Conservation (phyloP, 1,140 invertebrate species). For the Zeugodacus cucurbitae region DNA sequence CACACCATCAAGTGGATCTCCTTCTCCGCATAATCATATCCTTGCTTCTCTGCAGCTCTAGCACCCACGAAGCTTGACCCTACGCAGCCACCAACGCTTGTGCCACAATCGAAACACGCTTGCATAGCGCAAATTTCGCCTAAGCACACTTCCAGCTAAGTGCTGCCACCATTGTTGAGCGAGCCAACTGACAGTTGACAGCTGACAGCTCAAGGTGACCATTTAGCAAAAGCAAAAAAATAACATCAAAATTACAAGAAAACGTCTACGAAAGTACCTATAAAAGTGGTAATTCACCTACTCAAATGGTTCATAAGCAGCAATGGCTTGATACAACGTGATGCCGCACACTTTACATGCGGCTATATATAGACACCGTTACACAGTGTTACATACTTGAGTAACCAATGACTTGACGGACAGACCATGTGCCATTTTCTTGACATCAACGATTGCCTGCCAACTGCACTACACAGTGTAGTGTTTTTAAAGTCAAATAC, state of each 20-base stretch:
- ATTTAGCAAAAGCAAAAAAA: not conserved
- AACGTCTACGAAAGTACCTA: not conserved
- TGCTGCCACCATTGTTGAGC: not conserved
- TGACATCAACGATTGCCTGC: constrained; percentile 15
- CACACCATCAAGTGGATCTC: no score
- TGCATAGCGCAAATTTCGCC: not conserved
- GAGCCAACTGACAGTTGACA: constrained; percentile 26
- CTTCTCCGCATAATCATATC: no score
- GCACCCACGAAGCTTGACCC: not conserved
- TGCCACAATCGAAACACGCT: not conserved
- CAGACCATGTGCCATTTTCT: not conserved
- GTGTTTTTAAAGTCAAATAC: not conserved
- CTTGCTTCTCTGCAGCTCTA: not conserved
- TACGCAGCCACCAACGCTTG: not conserved
- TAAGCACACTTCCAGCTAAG: not conserved
- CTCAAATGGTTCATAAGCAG: constrained; percentile 5
- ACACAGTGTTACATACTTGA: not conserved
- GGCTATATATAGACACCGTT: not conserved
- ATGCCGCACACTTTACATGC: not conserved
- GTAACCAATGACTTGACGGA: not conserved
- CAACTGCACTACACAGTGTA: not conserved
- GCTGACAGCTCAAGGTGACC: constrained; percentile 23
- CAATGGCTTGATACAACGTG: not conserved
- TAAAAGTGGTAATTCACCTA: constrained; percentile 11
- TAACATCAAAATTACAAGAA: not conserved